These are phyloP conservation scores for Boloria euphrosyne DNA, from an alignment of 2,888 invertebrate species.

Conservation along the genomic window DNA sequence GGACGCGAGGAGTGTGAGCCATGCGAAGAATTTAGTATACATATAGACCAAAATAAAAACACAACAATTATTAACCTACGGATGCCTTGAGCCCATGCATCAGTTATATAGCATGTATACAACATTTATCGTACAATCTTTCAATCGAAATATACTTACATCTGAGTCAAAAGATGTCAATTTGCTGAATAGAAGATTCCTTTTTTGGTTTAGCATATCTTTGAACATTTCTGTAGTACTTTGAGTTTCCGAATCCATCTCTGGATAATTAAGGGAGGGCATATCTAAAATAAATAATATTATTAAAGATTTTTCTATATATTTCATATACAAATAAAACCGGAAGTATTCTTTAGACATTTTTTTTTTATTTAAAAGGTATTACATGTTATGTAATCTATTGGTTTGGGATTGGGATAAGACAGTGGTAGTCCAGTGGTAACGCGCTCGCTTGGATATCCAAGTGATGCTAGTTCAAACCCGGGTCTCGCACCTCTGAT, in stretches of 20 bases:
- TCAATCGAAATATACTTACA: slow-evolving; percentile 82
- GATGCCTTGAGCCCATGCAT: slow-evolving; percentile 51
- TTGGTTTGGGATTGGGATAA: no score
- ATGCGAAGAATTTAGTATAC: slow-evolving; percentile 10
- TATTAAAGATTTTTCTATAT: neutral
- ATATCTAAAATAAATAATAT: slow-evolving; percentile 52
- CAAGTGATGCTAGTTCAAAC: no score
- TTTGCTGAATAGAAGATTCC: slow-evolving; percentile 92
- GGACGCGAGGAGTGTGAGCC: neutral
- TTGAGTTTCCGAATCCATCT: slow-evolving; percentile 86
- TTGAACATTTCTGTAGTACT: slow-evolving; percentile 96
- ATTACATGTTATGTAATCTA: no score
- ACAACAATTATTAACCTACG: slow-evolving; percentile 1
- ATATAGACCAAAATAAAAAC: neutral
- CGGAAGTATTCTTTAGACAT: no score
- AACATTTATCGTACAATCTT: slow-evolving; percentile 42
- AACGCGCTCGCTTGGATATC: no score
- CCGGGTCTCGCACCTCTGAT: no score
- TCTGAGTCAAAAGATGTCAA: slow-evolving; percentile 95
- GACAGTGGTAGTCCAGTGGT: no score
- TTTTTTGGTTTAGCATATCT: slow-evolving; percentile 96
- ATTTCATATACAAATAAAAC: no score
- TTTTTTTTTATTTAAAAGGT: no score
- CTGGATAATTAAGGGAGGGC: slow-evolving; percentile 84
- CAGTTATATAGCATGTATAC: slow-evolving; percentile 45